A percentile compares a stretch with the other conserved stretches of the same genome.
Conservation (phyloP, 2,888 invertebrate species). For the Cataglyphis cursor region DNA sequence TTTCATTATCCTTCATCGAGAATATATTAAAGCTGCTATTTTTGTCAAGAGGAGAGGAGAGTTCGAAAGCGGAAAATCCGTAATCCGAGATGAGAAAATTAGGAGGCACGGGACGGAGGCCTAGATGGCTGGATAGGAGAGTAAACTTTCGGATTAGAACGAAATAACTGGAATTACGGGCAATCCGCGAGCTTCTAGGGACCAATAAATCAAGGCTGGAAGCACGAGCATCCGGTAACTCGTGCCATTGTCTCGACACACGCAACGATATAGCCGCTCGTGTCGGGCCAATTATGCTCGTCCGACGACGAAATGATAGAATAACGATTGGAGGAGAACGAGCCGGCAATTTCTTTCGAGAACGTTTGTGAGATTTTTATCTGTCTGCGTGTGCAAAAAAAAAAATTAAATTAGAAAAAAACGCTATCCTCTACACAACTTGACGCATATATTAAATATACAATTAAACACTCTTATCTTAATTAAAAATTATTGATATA, state of each 20-base stretch:
- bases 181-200: slow-evolving; percentile 81
- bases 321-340: slow-evolving; percentile 40
- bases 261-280: slow-evolving; percentile 73
- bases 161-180: slow-evolving; percentile 80
- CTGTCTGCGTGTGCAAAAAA: neutral
- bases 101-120: slow-evolving; percentile 12
- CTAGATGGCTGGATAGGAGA: slow-evolving; percentile 68
- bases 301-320: slow-evolving; percentile 64
- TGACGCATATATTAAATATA: neutral
- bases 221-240: slow-evolving; percentile 79
- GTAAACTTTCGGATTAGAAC: slow-evolving; percentile 73
- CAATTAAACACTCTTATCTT: neutral
- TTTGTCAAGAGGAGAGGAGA: neutral
- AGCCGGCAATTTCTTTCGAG: slow-evolving; percentile 19
- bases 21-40: neutral
- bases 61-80: neutral
- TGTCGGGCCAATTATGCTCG: slow-evolving; percentile 65
- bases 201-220: slow-evolving; percentile 81
- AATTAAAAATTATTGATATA: neutral
- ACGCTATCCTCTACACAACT: neutral
- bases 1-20: neutral
- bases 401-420: neutral
- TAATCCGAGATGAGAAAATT: slow-evolving; percentile 46
- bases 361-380: slow-evolving; percentile 17
- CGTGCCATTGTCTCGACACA: slow-evolving; percentile 79